Percentiles rank a stretch among this genome's conserved stretches.
phyloP scores from a whole-genome alignment of 2,888 invertebrate species.

The Leucophora obtusa region DNA sequence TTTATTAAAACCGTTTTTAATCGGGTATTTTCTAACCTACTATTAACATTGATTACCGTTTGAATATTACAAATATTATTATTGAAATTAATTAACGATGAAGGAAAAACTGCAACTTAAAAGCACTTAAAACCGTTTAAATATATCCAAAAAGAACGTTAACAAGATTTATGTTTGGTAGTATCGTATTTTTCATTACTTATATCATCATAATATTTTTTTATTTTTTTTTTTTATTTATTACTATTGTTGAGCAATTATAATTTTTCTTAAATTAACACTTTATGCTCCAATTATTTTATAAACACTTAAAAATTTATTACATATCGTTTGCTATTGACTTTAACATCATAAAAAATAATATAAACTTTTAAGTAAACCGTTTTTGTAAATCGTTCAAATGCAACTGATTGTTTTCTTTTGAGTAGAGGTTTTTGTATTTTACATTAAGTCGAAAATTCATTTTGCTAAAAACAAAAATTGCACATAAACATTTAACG shows the following conservation, averaged over 20 bases:
- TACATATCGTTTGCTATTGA: slow-evolving; percentile 45
- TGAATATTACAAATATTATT: not conserved
- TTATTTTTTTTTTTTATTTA: slow-evolving; percentile 1
- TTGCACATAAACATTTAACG: slow-evolving; percentile 59
- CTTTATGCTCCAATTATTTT: slow-evolving; percentile 61
- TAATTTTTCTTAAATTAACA: slow-evolving; percentile 22
- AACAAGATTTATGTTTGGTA: slow-evolving; percentile 11
- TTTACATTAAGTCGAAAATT: not conserved
- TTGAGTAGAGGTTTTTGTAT: not conserved
- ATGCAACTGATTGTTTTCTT: slow-evolving; percentile 57
- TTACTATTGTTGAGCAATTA: not conserved
- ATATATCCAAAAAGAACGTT: slow-evolving; percentile 15
- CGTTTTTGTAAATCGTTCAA: slow-evolving; percentile 59
- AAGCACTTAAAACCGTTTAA: slow-evolving; percentile 27
- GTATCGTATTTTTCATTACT: slow-evolving; percentile 1
- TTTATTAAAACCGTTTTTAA: not conserved
- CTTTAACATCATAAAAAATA: not conserved
- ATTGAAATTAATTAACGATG: not conserved
- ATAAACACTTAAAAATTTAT: slow-evolving; percentile 46
- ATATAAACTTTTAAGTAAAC: slow-evolving; percentile 26
- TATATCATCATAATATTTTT: slow-evolving; percentile 30
- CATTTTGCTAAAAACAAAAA: slow-evolving; percentile 23
- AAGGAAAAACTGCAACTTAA: not conserved
- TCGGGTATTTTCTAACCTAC: too few relatives aligned
- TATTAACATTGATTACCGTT: not conserved